phyloP scores from a whole-genome alignment of 2,797 vertebrate species.

The Characodon lateralis region DNA sequence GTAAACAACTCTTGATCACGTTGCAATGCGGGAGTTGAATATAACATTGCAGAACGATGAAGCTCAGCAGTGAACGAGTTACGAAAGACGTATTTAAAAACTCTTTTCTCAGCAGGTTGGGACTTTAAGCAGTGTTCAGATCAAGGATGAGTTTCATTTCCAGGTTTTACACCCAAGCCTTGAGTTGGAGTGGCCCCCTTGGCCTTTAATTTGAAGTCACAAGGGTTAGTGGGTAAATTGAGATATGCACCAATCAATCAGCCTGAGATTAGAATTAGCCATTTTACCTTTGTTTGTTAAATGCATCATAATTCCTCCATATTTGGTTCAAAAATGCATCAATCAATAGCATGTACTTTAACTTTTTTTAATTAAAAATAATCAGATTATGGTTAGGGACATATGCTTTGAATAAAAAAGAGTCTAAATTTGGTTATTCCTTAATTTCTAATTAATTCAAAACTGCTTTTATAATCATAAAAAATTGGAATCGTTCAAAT shows the following conservation, averaged over 20 bases:
- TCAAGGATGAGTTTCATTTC: not conserved
- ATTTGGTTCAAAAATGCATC: not conserved
- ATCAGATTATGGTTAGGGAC: not conserved
- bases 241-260: not conserved
- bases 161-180: not conserved
- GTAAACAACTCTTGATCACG: constrained; percentile 36
- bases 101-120: not conserved
- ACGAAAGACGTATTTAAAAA: constrained; percentile 5
- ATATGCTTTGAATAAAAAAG: not conserved
- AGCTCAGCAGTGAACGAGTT: not conserved
- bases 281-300: not conserved
- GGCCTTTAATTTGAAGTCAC: not conserved
- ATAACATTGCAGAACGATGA: constrained; percentile 14
- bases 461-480: not conserved
- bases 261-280: not conserved
- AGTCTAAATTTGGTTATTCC: not conserved
- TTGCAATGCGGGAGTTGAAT: constrained; percentile 4
- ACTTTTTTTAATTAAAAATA: not conserved
- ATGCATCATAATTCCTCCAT: not conserved
- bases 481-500: not conserved
- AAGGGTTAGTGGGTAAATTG: not conserved
- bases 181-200: not conserved
- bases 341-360: not conserved
- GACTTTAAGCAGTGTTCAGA: not conserved
- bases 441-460: not conserved